Evolutionary conservation across 2,797 vertebrate species (phyloP), one percentile per base, ranked within the genome.

Genomic region (Myotis daubentonii): DNA sequence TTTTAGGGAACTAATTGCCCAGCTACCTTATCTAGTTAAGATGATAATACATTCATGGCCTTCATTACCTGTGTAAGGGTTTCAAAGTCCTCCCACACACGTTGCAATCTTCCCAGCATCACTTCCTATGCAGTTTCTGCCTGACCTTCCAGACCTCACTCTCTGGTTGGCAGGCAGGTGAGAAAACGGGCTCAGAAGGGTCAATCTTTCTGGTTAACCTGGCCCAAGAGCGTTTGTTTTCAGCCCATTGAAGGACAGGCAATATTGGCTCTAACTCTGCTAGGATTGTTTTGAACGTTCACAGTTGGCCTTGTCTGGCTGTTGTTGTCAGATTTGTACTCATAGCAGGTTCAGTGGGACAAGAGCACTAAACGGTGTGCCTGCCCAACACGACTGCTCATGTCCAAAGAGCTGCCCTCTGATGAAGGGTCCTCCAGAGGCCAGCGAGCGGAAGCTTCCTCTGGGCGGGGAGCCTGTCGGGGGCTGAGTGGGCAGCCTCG

Each of bases 321-420:
- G 2, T 5, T 1, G 0, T 2, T 9, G 2, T 38, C 28, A 49
- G 5, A 19, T 36, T 11, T 30, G 47, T 5, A 15, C 2, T 11
- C 51, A 28, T 3, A 28, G 8, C 7, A 8, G 38, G 28, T 28
- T 19, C 28, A 1, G 13, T 2, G 44, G 28, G n/a, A 3, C 65
- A 16, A 23, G 13, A 62, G 19, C 6, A 10, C 6, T 36, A 8
- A n/a, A 11, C 11, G 0, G 8, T 47, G 5, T 2, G 33, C 44
- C 53, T 3, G 1, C 15, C 44, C 20, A 28, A 0, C 28, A 22
- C 57, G 25, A 72, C 4, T 8, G 10, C 17, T 88, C 13, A 5
- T 12, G 25, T 55, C 19, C 47, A 55, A 33, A 49, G 72, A 74
- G 74, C 33, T 0, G 0, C 20, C 38, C 16, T 49, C 30, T 47